Conservation (phyloP, 2,888 invertebrate species). For the Cylloceria caligata region DNA sequence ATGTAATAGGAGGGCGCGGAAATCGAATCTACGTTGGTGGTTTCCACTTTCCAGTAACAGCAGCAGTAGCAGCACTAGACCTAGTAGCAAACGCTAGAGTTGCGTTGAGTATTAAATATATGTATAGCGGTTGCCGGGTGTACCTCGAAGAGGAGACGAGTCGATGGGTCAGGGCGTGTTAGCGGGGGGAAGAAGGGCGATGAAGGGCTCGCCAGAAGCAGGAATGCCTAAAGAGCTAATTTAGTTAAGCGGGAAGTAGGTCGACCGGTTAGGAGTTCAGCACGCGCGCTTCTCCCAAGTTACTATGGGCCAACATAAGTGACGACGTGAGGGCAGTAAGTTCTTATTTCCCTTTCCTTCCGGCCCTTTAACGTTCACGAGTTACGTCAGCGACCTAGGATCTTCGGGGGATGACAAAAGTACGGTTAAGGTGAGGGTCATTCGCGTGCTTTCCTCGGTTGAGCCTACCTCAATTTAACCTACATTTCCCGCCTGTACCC, state of each 20-base stretch:
- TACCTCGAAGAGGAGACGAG: slow-evolving; percentile 24
- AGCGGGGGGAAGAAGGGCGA: slow-evolving; percentile 19
- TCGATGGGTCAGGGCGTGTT: background rate
- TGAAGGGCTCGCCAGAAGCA: slow-evolving; percentile 31
- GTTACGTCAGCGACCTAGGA: slow-evolving; percentile 61
- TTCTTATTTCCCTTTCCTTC: slow-evolving; percentile 15
- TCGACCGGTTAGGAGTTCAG: slow-evolving; percentile 46
- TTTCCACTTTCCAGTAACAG: slow-evolving; percentile 17
- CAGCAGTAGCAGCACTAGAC: background rate
- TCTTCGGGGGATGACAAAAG: slow-evolving; percentile 37
- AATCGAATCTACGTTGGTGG: slow-evolving; percentile 27
- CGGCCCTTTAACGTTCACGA: slow-evolving; percentile 28
- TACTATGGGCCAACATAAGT: slow-evolving; percentile 19
- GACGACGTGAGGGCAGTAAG: background rate
- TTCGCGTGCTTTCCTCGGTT: slow-evolving; percentile 13
- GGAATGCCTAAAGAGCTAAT: slow-evolving; percentile 52
- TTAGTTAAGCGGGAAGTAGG: slow-evolving; percentile 45
- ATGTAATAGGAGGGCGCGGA: slow-evolving; percentile 21
- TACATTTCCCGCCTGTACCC: slow-evolving; percentile 32
- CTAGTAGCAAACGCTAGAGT: slow-evolving; percentile 2
- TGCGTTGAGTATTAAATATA: slow-evolving; percentile 13
- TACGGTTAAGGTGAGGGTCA: slow-evolving; percentile 52
- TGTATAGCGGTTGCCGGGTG: slow-evolving; percentile 19
- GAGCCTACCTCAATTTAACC: slow-evolving; percentile 62
- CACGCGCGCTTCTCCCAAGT: slow-evolving; percentile 13